Base-by-base conservation (phyloP, 2,888 invertebrate genomes). In the Pteria penguin region DNA sequence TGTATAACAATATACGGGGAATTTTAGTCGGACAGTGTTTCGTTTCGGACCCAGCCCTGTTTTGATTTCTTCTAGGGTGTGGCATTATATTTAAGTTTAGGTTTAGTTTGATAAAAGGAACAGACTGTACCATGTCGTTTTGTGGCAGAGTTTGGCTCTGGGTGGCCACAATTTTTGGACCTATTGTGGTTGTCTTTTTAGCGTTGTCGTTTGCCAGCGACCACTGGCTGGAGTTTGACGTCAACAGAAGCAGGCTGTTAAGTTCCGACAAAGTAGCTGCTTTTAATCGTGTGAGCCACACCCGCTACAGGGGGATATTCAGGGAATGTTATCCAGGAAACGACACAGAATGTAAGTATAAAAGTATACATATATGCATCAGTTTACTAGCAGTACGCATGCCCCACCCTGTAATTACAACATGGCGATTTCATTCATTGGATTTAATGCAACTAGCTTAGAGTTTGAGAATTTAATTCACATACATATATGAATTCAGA, bases 181-280 rank as follows among this genome's bases (percentile, higher is more conserved):
- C 87, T 2, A 81, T 86, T 62, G 87, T 86, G 3, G 74, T 90
- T 63, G 83, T 89, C 1, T 80, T 88, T 32, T 77, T 89, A 60
- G 86, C 88, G 2, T 80, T 89, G 11, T 85, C 89, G 14, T 89
- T 90, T 76, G 85, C 89, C 4, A 90, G 89, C 4, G 89, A 90
- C 77, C 80, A 86, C 78, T 90, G 90, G 89, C 54, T 88, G 67
- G 86, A 86, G 68, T 88, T 84, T 74, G 84, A 82, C 22, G 89
- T 90, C 4, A 78, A 87, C 65, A 69, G 84, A 32, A 62, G 27
- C 4, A 74, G 70, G 22, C 57, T 88, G 11, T n/a, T 32, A 0
- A 1, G 57, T 4, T 31, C 67, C 22, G 1, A 61, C 26, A 22
- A 14, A 57, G 1, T 18, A 24, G n/a, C 2, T 22, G 3, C 63